A percentile compares a stretch with the other conserved stretches of the same genome.
Evolutionary conservation across 2,797 vertebrate genomes (phyloP).

Genomic region (Dicrostonyx torquatus): DNA sequence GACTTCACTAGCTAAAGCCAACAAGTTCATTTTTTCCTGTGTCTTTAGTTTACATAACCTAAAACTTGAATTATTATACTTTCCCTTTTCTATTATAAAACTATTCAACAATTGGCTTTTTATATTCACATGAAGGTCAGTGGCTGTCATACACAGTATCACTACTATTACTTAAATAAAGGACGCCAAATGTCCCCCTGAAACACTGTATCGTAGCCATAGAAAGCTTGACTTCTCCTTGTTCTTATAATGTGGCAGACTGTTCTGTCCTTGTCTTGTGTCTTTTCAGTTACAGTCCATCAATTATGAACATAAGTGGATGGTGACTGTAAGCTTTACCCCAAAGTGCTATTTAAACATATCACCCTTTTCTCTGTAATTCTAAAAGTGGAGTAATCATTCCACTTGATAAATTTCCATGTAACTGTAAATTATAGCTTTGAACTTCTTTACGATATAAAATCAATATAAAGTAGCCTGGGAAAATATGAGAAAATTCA

Average conservation of each 20-base stretch:
- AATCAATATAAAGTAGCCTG: not conserved
- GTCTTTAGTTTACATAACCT: not conserved
- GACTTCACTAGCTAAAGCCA: not conserved
- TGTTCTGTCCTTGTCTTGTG: not conserved
- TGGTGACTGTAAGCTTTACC: not conserved
- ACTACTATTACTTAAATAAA: not conserved
- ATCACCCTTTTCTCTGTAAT: not conserved
- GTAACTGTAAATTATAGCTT: not conserved
- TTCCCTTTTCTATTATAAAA: not conserved
- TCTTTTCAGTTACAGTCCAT: not conserved
- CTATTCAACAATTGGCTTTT: not conserved
- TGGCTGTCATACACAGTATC: not conserved
- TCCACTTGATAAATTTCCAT: not conserved
- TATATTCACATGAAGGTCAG: not conserved
- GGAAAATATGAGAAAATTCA: not conserved
- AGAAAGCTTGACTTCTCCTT: not conserved
- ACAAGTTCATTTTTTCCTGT: not conserved
- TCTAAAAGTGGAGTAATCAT: not conserved
- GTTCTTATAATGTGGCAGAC: not conserved
- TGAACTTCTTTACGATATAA: constrained; percentile 1
- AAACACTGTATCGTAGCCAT: not conserved
- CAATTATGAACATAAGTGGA: not conserved
- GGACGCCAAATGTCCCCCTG: not conserved
- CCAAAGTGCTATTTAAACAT: not conserved
- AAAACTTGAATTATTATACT: not conserved